phyloP scores from a whole-genome alignment of 2,797 vertebrate genomes.

The Acanthurus tractus region DNA sequence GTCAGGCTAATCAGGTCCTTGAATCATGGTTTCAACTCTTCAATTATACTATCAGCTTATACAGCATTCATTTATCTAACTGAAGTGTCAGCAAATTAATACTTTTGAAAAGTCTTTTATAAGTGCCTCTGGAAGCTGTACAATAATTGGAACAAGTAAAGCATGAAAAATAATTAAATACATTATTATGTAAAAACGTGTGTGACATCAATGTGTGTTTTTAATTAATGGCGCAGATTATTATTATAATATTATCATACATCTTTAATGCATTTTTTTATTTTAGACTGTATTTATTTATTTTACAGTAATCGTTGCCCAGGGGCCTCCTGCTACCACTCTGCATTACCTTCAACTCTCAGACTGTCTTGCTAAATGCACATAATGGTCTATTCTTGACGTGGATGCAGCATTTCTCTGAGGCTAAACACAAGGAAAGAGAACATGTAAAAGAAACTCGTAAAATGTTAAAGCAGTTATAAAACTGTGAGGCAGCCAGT shows the following conservation, averaged over 20 bases:
- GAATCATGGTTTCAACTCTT: background rate
- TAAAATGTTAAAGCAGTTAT: constrained; percentile 20
- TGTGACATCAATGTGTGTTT: background rate
- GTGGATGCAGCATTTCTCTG: constrained; percentile 11
- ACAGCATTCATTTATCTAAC: background rate
- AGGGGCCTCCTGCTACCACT: background rate
- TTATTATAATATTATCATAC: background rate
- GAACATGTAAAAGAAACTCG: constrained; percentile 4
- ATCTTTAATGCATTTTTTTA: too few relatives aligned
- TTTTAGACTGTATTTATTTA: too few relatives aligned
- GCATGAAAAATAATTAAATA: background rate
- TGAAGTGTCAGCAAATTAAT: background rate
- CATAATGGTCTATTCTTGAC: constrained; percentile 1
- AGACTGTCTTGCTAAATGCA: constrained; percentile 24
- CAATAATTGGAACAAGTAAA: background rate
- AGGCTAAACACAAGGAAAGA: constrained; percentile 23
- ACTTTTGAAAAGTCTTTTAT: background rate
- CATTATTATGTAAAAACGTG: background rate
- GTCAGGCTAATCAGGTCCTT: background rate
- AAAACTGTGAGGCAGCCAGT: background rate
- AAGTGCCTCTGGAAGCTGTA: background rate
- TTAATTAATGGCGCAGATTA: constrained; percentile 12
- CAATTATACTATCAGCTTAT: background rate
- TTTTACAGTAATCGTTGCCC: background rate
- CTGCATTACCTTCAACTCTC: constrained; percentile 14